Evolutionary conservation across 2,113 vertebrate species (phyloP).

Genomic region (Lipophrys pholis): DNA sequence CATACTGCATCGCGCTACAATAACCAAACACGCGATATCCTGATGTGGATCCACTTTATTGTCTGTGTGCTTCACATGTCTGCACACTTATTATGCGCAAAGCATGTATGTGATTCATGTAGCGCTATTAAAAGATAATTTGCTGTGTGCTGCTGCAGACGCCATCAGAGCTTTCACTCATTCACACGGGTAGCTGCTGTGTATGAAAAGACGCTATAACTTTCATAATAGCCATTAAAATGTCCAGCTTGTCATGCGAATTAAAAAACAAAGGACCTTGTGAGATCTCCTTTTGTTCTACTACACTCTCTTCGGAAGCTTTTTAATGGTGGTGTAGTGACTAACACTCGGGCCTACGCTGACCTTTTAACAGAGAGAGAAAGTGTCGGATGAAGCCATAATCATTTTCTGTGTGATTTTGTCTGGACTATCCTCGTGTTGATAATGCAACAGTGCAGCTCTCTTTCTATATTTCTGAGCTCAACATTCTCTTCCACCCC

Average conservation of each 20-base stretch:
- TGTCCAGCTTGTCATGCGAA: neutral
- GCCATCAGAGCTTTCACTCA: slow-evolving; percentile 6
- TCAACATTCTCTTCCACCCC: slow-evolving; percentile 5
- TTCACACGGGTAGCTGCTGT: neutral
- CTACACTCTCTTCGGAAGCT: neutral
- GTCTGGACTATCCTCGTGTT: neutral
- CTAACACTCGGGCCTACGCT: neutral
- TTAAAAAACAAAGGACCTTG: neutral
- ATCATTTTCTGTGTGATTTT: slow-evolving; percentile 17
- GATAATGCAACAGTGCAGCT: slow-evolving; percentile 6
- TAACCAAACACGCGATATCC: too few species aligned
- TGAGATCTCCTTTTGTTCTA: neutral
- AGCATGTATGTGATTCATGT: too few species aligned
- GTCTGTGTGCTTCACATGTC: too few species aligned
- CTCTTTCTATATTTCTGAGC: neutral
- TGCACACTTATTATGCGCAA: too few species aligned
- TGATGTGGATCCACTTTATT: too few species aligned
- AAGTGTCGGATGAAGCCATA: slow-evolving; percentile 22
- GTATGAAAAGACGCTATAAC: too few species aligned
- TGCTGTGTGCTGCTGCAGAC: neutral
- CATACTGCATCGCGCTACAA: too few species aligned
- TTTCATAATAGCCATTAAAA: too few species aligned
- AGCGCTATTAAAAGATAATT: too few species aligned
- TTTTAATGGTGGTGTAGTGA: slow-evolving; percentile 20
- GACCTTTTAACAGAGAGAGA: slow-evolving; percentile 33